Conservation (phyloP, 2,113 vertebrate genomes). For the Chloropsis cyanopogon region DNA sequence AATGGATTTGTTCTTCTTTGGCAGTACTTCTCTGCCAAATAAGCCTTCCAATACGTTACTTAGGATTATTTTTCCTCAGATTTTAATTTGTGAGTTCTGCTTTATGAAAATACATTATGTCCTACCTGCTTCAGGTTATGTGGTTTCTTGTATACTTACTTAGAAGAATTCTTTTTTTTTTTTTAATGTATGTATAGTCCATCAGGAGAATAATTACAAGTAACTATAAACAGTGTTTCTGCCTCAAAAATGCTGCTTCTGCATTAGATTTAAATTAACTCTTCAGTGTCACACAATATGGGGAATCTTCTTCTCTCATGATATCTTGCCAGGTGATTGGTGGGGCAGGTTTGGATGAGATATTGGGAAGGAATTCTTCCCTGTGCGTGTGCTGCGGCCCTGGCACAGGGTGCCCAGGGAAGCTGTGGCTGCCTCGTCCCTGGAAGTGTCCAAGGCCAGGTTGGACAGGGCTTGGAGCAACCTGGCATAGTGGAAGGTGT, state of each 20-base stretch:
- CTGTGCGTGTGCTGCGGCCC: rapidly evolving
- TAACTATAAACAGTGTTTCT: background rate
- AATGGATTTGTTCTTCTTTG: background rate
- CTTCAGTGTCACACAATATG: background rate
- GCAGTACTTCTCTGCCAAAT: background rate
- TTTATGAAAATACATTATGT: background rate
- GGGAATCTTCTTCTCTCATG: background rate
- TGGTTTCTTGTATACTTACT: background rate
- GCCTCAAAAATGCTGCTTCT: background rate
- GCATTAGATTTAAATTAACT: background rate
- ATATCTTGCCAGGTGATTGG: background rate
- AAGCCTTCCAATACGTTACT: background rate
- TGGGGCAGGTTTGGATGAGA: background rate
- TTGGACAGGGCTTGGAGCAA: rapidly evolving
- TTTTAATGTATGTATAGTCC: background rate
- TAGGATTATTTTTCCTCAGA: background rate
- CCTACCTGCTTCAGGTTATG: background rate
- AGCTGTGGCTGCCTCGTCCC: background rate
- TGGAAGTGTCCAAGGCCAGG: background rate
- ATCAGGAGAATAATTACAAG: background rate
- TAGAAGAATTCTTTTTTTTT: background rate
- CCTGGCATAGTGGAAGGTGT: background rate
- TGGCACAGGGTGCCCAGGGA: background rate
- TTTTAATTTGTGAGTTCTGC: background rate
- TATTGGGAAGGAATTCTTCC: background rate